phyloP scores from a whole-genome alignment of 2,888 invertebrate species.

The Macrosiphum euphorbiae region DNA sequence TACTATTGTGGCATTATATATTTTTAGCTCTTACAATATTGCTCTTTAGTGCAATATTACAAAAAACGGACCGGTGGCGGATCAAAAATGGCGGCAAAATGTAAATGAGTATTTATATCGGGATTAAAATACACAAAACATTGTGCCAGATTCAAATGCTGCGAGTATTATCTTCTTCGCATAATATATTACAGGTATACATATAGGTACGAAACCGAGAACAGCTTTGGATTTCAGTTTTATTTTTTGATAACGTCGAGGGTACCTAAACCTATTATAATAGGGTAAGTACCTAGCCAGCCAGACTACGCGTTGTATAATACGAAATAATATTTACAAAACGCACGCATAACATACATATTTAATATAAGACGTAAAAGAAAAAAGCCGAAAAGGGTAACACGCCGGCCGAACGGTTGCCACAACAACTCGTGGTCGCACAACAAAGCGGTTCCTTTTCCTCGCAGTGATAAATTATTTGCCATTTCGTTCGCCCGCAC shows the following conservation, averaged over 20 bases:
- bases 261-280: background rate
- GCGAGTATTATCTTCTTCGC: background rate
- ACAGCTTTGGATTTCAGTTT: conserved; percentile 6
- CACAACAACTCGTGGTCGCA: conserved; percentile 58
- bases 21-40: conserved; percentile 24
- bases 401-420: conserved; percentile 16
- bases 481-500: conserved; percentile 1
- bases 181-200: no score
- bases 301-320: background rate
- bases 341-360: background rate
- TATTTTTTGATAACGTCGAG: background rate
- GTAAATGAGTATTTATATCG: conserved; percentile 8
- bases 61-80: background rate
- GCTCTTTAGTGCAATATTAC: background rate
- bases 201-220: background rate
- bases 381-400: background rate
- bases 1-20: conserved; percentile 27
- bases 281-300: background rate
- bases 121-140: background rate
- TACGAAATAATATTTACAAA: background rate
- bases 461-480: conserved; percentile 50
- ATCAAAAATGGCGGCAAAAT: background rate
- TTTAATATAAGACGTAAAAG: background rate
- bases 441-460: conserved; percentile 47
- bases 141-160: background rate